phyloP scores from a whole-genome alignment of 1,140 invertebrate species.

The Drosophila aff. region DNA sequence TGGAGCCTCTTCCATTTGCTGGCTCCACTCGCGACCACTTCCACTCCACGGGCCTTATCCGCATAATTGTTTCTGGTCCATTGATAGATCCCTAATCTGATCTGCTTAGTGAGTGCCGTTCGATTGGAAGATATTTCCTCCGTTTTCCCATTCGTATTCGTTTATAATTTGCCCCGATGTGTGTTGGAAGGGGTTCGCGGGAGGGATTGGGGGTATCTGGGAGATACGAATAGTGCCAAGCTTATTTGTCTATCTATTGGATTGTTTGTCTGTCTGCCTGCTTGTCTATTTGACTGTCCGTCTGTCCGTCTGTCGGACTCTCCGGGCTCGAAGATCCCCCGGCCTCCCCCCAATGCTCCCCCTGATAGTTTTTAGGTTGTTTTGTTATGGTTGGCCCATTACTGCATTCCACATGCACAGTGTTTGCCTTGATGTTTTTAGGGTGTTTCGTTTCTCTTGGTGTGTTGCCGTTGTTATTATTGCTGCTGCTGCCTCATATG shows the following conservation, averaged over 20 bases:
- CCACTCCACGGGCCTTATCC: slow-evolving; percentile 43
- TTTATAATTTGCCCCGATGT: slow-evolving; percentile 41
- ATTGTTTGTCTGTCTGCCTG: slow-evolving; percentile 53
- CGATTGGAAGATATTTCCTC: slow-evolving; percentile 47
- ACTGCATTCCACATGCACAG: slow-evolving; percentile 80
- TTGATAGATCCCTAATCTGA: slow-evolving; percentile 56
- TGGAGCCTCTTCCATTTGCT: slow-evolving; percentile 17
- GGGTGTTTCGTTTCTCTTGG: slow-evolving; percentile 74
- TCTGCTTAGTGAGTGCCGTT: slow-evolving; percentile 55
- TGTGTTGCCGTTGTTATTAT: slow-evolving; percentile 52
- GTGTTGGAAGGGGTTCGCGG: not conserved
- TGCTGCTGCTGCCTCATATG: slow-evolving; percentile 37
- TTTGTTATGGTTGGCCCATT: slow-evolving; percentile 79
- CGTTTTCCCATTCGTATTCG: slow-evolving; percentile 31
- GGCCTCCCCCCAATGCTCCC: slow-evolving; percentile 5
- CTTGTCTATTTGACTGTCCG: slow-evolving; percentile 59
- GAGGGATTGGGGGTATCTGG: slow-evolving; percentile 53
- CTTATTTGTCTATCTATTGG: slow-evolving; percentile 80
- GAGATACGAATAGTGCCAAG: slow-evolving; percentile 65
- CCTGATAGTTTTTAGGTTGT: slow-evolving; percentile 42
- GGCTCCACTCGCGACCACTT: slow-evolving; percentile 22
- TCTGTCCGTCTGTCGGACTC: slow-evolving; percentile 29
- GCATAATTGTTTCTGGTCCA: slow-evolving; percentile 51
- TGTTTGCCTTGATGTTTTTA: slow-evolving; percentile 82
- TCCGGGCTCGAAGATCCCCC: not conserved